These are phyloP conservation scores for Lamproptera curius DNA, from an alignment of 2,888 invertebrate genomes.

Conservation along the genomic window DNA sequence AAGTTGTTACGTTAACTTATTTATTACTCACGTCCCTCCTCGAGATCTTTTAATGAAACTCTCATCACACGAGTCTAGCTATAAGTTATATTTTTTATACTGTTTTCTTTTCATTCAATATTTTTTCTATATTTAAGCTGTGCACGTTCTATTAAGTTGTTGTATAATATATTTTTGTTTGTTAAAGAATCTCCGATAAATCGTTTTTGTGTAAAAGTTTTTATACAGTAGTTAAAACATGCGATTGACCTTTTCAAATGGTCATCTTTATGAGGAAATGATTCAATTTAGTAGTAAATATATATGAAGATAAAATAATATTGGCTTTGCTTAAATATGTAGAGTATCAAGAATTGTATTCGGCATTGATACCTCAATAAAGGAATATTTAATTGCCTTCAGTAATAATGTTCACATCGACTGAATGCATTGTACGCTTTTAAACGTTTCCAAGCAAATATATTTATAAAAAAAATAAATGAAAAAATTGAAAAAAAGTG, in stretches of 20 bases:
- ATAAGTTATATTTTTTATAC: slow-evolving; percentile 20
- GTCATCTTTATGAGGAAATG: not conserved
- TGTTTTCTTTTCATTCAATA: too few relatives aligned
- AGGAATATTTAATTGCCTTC: not conserved
- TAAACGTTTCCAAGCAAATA: not conserved
- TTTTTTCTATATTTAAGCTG: slow-evolving; percentile 6
- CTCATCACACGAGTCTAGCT: slow-evolving; percentile 17
- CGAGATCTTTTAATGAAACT: slow-evolving; percentile 27
- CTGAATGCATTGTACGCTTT: not conserved
- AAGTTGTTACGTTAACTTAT: slow-evolving; percentile 41
- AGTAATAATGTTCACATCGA: not conserved
- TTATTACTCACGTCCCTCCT: slow-evolving; percentile 34
- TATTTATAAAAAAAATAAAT: not conserved
- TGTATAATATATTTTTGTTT: slow-evolving; percentile 23
- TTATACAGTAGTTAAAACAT: not conserved
- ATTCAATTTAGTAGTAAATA: not conserved
- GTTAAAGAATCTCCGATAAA: slow-evolving; percentile 25
- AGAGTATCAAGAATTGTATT: too few relatives aligned
- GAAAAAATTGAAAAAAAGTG: not conserved
- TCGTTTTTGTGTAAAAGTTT: slow-evolving; percentile 24
- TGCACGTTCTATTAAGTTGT: slow-evolving; percentile 21
- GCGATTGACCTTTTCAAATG: not conserved
- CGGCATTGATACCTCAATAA: too few relatives aligned
- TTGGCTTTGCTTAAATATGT: not conserved
- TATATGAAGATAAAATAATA: not conserved